Percentiles rank a stretch among this genome's conserved stretches.
These are phyloP conservation scores for Nebria salina DNA, from an alignment of 2,888 invertebrate genomes.

Conservation along the genomic window DNA sequence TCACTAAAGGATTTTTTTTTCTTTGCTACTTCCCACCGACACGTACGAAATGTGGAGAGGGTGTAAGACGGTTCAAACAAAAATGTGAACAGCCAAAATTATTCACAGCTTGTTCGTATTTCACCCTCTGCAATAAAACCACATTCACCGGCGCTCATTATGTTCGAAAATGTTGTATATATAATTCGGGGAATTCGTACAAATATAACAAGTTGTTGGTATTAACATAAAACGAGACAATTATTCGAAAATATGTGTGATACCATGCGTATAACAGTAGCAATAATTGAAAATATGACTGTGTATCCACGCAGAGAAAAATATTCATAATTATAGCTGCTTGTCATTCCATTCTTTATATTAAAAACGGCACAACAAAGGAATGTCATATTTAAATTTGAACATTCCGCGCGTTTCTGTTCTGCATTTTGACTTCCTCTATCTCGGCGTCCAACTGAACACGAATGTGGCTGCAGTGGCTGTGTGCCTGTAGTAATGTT, in stretches of 20 bases:
- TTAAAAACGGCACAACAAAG: conserved; percentile 40
- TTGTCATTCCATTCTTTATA: conserved; percentile 40
- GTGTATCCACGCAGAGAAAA: conserved; percentile 14
- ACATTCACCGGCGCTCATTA: not conserved
- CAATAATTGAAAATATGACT: too few species aligned
- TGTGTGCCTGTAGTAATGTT: not conserved
- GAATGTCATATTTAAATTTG: conserved; percentile 46
- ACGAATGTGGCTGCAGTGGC: conserved; percentile 2
- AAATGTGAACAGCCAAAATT: conserved; percentile 20
- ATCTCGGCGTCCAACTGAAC: conserved; percentile 3
- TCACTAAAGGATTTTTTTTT: conserved; percentile 23
- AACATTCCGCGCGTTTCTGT: conserved; percentile 42
- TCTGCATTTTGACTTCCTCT: conserved; percentile 5
- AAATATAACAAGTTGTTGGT: not conserved
- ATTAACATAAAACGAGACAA: not conserved
- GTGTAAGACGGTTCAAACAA: not conserved
- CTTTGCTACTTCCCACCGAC: conserved; percentile 12
- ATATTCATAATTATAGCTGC: conserved; percentile 43
- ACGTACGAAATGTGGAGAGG: conserved; percentile 17
- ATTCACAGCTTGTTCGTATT: conserved; percentile 9
- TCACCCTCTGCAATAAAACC: not conserved
- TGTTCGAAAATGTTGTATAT: not conserved
- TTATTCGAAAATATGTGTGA: not conserved
- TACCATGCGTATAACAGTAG: too few species aligned
- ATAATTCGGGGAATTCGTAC: not conserved